Evolutionary conservation across 2,888 invertebrate species (phyloP), one percentile per base, ranked within the genome.

Genomic region (Serripes groenlandicus): DNA sequence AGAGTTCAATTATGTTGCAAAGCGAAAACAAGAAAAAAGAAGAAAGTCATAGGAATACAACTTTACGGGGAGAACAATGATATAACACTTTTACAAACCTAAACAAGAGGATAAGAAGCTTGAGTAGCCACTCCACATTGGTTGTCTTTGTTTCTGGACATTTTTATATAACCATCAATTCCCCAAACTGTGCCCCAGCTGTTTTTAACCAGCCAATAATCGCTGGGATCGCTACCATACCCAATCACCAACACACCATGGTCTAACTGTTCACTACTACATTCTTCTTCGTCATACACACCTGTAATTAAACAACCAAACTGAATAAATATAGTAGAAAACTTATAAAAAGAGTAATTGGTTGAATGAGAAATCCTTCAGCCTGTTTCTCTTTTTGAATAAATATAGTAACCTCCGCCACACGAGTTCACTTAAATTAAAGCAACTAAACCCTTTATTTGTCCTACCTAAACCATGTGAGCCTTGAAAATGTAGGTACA

Each of bases 241-340:
- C 66, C 66, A 15, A 66, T 42, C n/a, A 66, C 66, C 37, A 66
- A 26, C 9, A 66, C 66, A 42, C 66, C 66, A 26, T 66, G 66
- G 42, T 66, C 66, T 23, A 66, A 28, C 42, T 66, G 26, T 23
- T 37, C 49, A 42, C 42, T 42, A 34, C 66, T 66, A 34, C 66
- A 66, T 26, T 66, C 49, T 18, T 11, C 35, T 42, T 66, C 66
- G 42, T 42, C 49, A 11, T 66, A 66, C 23, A 66, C 42, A 66
- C 66, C 66, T 66, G 28, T 2, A 64, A 62, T 18, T 1, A 62
- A 3, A 49, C n/a, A n/a, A n/a, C n/a, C n/a, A n/a, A n/a, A n/a
- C n/a, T n/a, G n/a, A n/a, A n/a, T n/a, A n/a, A n/a, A n/a, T n/a
- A n/a, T n/a, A n/a, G n/a, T n/a, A n/a, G n/a, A n/a, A n/a, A n/a